Evolutionary conservation across 2,113 vertebrate genomes (phyloP).

Genomic region (Pollimyrus isidori): DNA sequence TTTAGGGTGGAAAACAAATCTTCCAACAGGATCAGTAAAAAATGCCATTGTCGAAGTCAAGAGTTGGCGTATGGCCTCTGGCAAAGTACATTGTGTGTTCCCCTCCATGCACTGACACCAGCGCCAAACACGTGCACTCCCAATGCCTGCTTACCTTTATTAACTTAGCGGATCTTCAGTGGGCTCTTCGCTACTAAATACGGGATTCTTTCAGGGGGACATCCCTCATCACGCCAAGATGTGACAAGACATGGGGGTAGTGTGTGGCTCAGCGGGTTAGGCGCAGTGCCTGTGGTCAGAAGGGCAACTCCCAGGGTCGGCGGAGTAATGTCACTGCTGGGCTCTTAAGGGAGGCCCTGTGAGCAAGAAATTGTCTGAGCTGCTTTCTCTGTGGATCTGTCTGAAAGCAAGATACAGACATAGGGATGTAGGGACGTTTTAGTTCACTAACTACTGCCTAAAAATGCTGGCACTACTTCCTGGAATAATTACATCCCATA

Average conservation of each 20-base stretch:
- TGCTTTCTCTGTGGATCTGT: not conserved
- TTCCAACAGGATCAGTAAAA: not conserved
- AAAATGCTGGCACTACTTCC: not conserved
- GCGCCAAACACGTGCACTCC: not conserved
- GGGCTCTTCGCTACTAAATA: not conserved
- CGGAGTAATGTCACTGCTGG: not conserved
- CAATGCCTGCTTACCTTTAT: not conserved
- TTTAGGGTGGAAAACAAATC: not conserved
- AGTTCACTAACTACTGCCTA: not conserved
- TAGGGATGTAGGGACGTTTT: not conserved
- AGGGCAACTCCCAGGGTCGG: not conserved
- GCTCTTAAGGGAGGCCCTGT: not conserved
- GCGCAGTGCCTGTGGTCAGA: not conserved
- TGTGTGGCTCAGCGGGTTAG: not conserved
- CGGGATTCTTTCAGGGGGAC: not conserved
- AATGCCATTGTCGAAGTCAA: not conserved
- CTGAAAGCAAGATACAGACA: not conserved
- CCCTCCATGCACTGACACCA: not conserved
- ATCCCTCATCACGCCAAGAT: not conserved
- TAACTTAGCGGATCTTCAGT: not conserved
- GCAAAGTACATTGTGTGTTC: not conserved
- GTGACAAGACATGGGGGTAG: not conserved
- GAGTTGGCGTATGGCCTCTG: not conserved
- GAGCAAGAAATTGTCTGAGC: not conserved
- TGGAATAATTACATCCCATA: not conserved